Evolutionary conservation across 2,888 invertebrate species (phyloP).

Genomic region (Vesta saturnalis): DNA sequence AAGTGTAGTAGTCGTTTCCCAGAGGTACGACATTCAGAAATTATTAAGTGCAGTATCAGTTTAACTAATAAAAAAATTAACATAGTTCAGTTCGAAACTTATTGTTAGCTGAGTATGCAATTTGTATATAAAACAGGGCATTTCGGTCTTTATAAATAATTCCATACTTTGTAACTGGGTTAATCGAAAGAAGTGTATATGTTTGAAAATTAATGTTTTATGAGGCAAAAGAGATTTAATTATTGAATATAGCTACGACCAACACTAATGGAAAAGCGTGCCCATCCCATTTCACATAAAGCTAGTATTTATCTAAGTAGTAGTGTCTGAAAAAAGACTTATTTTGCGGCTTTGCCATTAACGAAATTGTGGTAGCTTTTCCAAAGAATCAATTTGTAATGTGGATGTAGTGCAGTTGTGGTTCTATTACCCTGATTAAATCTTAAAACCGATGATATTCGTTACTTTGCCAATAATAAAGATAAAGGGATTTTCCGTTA

Average conservation of each 20-base stretch:
- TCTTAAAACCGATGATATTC: conserved; percentile 40
- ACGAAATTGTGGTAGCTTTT: conserved; percentile 46
- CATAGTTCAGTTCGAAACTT: not conserved
- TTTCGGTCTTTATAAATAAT: not conserved
- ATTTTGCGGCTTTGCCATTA: conserved; percentile 41
- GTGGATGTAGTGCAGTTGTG: conserved; percentile 44
- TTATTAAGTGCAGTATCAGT: too few species aligned
- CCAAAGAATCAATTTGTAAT: conserved; percentile 51
- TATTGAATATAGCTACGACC: conserved; percentile 21
- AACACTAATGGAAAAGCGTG: conserved; percentile 31
- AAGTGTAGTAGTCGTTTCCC: not conserved
- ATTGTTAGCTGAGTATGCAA: not conserved
- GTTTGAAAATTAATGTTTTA: conserved; percentile 11
- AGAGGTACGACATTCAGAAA: not conserved
- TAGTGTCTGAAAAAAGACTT: conserved; percentile 37
- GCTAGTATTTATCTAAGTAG: conserved; percentile 36
- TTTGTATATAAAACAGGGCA: not conserved
- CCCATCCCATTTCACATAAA: conserved; percentile 33
- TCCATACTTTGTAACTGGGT: not conserved
- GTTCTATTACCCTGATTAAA: conserved; percentile 51
- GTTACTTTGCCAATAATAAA: conserved; percentile 25
- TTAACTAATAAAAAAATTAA: not conserved
- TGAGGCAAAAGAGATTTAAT: conserved; percentile 22
- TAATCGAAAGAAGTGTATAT: conserved; percentile 7
- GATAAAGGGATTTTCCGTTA: conserved; percentile 23